Conservation (phyloP, 2,797 vertebrate species). For the Liasis olivaceus region DNA sequence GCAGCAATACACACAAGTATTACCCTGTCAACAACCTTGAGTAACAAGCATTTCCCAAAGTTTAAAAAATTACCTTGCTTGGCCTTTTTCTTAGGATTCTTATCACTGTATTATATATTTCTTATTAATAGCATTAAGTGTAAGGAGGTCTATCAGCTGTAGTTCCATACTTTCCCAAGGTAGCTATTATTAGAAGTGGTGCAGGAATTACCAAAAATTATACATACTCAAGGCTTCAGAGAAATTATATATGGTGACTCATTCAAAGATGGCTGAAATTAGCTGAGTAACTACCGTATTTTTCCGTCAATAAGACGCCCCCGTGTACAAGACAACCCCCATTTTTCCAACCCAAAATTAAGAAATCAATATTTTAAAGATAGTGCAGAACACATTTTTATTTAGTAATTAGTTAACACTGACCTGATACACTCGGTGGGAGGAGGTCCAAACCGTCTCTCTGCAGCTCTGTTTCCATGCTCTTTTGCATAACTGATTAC, state of each 20-base stretch:
- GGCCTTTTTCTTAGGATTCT: background rate
- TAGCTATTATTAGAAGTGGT: background rate
- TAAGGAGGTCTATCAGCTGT: background rate
- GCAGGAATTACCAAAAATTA: background rate
- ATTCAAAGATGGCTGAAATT: background rate
- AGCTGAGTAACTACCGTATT: background rate
- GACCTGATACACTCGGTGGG: too few species aligned
- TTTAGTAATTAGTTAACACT: too few species aligned
- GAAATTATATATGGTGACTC: background rate
- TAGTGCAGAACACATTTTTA: too few species aligned
- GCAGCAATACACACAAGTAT: background rate
- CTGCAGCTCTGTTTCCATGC: too few species aligned
- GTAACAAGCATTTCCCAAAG: background rate
- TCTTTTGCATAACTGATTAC: too few species aligned
- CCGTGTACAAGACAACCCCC: too few species aligned
- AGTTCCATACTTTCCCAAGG: background rate
- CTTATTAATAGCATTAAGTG: background rate
- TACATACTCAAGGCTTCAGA: background rate
- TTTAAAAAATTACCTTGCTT: background rate
- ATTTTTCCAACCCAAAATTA: too few species aligned
- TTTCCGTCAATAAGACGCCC: too few species aligned
- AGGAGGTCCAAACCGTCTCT: too few species aligned
- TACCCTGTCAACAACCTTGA: background rate
- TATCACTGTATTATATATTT: background rate
- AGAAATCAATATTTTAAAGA: too few species aligned